Conservation (phyloP, 1,140 invertebrate species). For the Drosophila insularis region DNA sequence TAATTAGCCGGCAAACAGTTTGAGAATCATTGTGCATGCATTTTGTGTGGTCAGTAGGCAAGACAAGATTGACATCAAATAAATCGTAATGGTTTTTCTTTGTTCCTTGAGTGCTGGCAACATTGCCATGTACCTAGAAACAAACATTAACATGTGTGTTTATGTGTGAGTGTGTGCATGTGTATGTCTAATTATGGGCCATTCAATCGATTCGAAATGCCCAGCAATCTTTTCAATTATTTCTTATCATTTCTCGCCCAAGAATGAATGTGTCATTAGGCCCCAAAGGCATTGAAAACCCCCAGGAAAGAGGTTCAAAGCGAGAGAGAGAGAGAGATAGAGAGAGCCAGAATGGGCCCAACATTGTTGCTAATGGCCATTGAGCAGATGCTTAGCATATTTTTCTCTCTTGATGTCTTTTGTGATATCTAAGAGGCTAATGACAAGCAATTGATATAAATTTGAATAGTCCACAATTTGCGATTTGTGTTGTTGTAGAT, state of each 20-base stretch:
- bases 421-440: constrained; percentile 49
- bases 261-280: constrained; percentile 38
- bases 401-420: constrained; percentile 19
- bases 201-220: constrained; percentile 68
- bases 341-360: not conserved
- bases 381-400: constrained; percentile 54
- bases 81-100: constrained; percentile 7
- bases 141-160: not conserved
- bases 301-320: too few species aligned
- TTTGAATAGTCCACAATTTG: constrained; percentile 55
- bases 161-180: not conserved
- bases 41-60: constrained; percentile 37
- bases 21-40: constrained; percentile 10
- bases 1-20: constrained; percentile 26
- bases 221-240: constrained; percentile 76
- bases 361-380: constrained; percentile 43
- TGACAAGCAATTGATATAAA: constrained; percentile 57
- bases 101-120: constrained; percentile 10
- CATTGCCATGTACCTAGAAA: constrained; percentile 12
- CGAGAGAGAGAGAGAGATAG: not conserved
- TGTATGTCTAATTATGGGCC: constrained; percentile 29
- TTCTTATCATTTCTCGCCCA: constrained; percentile 67
- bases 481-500: constrained; percentile 23
- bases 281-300: not conserved
- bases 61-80: constrained; percentile 14